Conservation (phyloP, 2,888 invertebrate species). For the Escarpia spicata region DNA sequence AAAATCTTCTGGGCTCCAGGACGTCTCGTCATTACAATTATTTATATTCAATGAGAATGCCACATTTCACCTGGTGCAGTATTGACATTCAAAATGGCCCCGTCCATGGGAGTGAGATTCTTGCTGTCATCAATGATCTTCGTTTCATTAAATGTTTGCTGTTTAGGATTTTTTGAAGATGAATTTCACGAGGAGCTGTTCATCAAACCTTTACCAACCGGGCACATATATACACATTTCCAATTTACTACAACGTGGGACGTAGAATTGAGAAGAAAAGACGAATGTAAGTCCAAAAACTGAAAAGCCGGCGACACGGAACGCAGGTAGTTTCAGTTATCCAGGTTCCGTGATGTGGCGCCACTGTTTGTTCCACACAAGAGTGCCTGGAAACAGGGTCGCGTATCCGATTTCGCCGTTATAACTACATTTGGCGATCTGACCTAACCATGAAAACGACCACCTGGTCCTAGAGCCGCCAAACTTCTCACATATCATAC, state of each 20-base stretch:
- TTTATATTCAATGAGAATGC: neutral
- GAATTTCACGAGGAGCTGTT: conserved; percentile 87
- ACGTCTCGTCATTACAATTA: neutral
- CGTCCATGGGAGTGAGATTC: conserved; percentile 13
- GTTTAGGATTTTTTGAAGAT: conserved; percentile 74
- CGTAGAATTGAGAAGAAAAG: conserved; percentile 64
- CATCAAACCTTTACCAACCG: conserved; percentile 83
- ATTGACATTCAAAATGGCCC: conserved; percentile 25
- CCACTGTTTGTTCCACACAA: too few relatives aligned
- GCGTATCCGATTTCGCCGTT: too few relatives aligned
- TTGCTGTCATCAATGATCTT: neutral
- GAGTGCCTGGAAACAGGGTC: too few relatives aligned
- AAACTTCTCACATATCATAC: too few relatives aligned
- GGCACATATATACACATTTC: conserved; percentile 88
- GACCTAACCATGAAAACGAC: too few relatives aligned
- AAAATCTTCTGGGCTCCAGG: neutral
- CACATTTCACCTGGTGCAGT: neutral
- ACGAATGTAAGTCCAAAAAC: conserved; percentile 48
- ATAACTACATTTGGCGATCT: too few relatives aligned
- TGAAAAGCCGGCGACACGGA: neutral
- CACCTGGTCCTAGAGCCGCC: too few relatives aligned
- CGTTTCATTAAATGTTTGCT: conserved; percentile 9
- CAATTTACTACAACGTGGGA: conserved; percentile 88
- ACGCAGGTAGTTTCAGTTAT: too few relatives aligned
- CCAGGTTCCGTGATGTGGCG: too few relatives aligned